Base-by-base conservation (phyloP, 2,888 invertebrate species). In the Brassicogethes aeneus region DNA sequence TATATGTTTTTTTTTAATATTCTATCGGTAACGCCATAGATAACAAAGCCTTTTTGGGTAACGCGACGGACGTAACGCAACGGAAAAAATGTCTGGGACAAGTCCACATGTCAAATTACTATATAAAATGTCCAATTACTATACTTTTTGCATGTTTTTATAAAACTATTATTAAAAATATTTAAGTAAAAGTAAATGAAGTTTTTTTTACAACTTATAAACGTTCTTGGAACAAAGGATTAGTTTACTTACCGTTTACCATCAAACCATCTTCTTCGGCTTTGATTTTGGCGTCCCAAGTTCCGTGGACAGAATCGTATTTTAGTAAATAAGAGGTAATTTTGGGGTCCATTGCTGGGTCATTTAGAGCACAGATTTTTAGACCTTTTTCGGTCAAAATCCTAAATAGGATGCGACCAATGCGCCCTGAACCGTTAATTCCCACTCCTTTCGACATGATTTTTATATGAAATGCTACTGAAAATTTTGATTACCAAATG, bases 281-380 rank as follows among this genome's bases (percentile, higher is more conserved):
- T 34, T 48, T 69, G 60, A 79, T 61, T 23, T 65, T 65, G 1
- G 70, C 71, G 16, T 64, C 64, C 41, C 72, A 74, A 55, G 70
- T 73, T 3, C 90, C 90, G 65, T 91, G 89, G n/a, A 86, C 86
- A 2, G 89, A 87, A 67, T 92, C 91, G 65, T 85, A 88, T 66
- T 85, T 86, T 64, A 90, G 82, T 69, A 90, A 75, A 69, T 91
- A 90, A 34, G 83, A 84, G 77, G 91, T 85, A 67, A 90, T 87
- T 47, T 86, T 82, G 91, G 30, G 91, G 29, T 81, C 71, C 55
- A 88, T 79, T 5, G 32, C 5, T 3, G 91, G 90, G 65, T 91
- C 90, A 64, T 92, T 92, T 55, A 92, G 76, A 39, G 86, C 85
- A 41, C 78, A 73, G 55, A 88, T 72, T 76, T 80, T 59, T 15